phyloP scores from a whole-genome alignment of 2,113 vertebrate genomes.

The Crotalus tigris region DNA sequence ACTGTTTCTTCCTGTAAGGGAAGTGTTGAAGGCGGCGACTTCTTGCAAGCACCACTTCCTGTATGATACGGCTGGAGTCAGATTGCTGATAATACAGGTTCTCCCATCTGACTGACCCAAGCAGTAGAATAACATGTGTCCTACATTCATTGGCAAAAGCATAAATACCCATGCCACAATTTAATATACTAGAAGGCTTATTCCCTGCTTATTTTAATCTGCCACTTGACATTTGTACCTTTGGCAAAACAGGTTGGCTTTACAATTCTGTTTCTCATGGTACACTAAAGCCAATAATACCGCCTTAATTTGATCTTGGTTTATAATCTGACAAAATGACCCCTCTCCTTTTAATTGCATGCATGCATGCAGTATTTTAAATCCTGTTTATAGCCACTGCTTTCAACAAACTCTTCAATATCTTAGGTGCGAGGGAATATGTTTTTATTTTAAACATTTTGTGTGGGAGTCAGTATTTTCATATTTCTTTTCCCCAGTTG shows the following conservation, averaged over 20 bases:
- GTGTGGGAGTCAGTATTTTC: not conserved
- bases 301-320: not conserved
- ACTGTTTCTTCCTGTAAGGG: constrained; percentile 30
- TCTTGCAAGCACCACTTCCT: constrained; percentile 50
- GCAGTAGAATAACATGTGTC: constrained; percentile 32
- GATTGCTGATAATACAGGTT: constrained; percentile 62
- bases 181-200: not conserved
- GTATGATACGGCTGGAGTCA: constrained; percentile 55
- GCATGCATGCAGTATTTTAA: not conserved
- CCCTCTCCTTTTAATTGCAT: not conserved
- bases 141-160: not conserved
- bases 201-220: accelerated
- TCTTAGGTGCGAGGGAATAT: not conserved
- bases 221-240: not conserved
- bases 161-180: not conserved
- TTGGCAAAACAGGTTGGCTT: not conserved
- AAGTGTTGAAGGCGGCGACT: constrained; percentile 31
- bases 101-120: constrained; percentile 49
- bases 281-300: not conserved
- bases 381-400: not conserved
- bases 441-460: constrained; percentile 13
- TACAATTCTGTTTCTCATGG: not conserved
- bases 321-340: constrained; percentile 49
- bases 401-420: not conserved
- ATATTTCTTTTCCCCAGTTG: accelerated